Evolutionary conservation across 1,140 invertebrate species (phyloP).

Genomic region (Zaprionus taronus): DNA sequence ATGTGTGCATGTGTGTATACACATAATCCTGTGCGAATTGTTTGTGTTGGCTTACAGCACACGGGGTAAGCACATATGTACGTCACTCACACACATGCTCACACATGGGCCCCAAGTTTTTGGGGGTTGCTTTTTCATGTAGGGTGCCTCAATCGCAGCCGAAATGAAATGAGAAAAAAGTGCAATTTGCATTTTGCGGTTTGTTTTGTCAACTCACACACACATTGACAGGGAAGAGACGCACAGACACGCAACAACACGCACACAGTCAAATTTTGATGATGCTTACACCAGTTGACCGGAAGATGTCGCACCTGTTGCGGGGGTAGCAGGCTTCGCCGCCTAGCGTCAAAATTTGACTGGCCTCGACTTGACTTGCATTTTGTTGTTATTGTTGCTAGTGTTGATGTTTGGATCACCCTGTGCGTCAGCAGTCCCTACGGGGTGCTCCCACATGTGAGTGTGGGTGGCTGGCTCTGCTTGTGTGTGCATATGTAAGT

Average conservation of each 20-base stretch:
- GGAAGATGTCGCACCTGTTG: slow-evolving; percentile 45
- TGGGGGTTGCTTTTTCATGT: slow-evolving; percentile 7
- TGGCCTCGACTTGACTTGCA: slow-evolving; percentile 6
- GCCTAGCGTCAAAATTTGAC: background rate
- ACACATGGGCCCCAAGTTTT: background rate
- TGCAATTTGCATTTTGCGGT: slow-evolving; percentile 10
- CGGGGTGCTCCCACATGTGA: background rate
- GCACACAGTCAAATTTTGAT: slow-evolving; percentile 7
- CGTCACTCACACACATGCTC: background rate
- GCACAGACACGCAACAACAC: background rate
- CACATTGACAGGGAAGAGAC: background rate
- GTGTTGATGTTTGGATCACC: slow-evolving; percentile 45
- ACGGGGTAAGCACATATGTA: slow-evolving; percentile 3
- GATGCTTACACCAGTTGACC: slow-evolving; percentile 23
- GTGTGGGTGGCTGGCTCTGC: background rate
- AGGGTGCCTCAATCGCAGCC: slow-evolving; percentile 4
- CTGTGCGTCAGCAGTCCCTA: slow-evolving; percentile 18
- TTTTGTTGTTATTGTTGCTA: slow-evolving; percentile 18
- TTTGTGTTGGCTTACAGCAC: slow-evolving; percentile 15
- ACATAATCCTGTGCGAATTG: slow-evolving; percentile 27
- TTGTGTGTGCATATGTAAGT: slow-evolving; percentile 26
- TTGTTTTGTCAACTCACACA: background rate
- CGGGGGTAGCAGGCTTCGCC: background rate
- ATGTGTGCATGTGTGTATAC: slow-evolving; percentile 34
- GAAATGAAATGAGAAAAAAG: background rate